Evolutionary conservation across 2,888 invertebrate genomes (phyloP).

Genomic region (Philopedon plagiatum): DNA sequence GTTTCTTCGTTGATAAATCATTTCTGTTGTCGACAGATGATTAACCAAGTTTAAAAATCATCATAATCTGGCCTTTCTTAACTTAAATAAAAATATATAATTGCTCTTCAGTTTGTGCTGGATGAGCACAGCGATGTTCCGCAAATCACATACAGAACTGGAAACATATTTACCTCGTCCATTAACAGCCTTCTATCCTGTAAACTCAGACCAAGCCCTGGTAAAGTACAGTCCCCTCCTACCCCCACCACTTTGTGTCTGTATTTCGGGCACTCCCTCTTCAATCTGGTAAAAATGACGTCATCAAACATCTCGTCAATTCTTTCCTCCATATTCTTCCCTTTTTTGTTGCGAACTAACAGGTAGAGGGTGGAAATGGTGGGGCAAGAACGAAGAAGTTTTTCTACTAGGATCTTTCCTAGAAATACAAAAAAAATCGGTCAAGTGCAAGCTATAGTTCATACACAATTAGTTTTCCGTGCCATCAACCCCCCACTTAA

Average conservation of each 20-base stretch:
- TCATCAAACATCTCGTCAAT: slow-evolving; percentile 79
- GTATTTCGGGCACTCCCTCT: slow-evolving; percentile 75
- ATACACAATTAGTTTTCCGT: no score
- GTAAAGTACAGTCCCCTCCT: slow-evolving; percentile 75
- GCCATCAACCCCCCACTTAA: no score
- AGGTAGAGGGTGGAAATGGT: slow-evolving; percentile 72
- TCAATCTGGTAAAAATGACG: slow-evolving; percentile 73
- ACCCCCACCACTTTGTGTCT: slow-evolving; percentile 72
- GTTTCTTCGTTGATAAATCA: no score
- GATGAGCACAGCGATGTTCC: no score
- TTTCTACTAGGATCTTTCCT: slow-evolving; percentile 74
- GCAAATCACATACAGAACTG: slow-evolving; percentile 53
- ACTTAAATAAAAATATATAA: no score
- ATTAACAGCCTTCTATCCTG: slow-evolving; percentile 72
- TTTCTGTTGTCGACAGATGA: no score
- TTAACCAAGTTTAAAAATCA: no score
- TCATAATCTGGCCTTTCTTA: no score
- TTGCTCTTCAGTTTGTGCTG: no score
- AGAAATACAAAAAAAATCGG: no score
- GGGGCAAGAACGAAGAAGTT: slow-evolving; percentile 73
- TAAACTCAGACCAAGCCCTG: slow-evolving; percentile 74
- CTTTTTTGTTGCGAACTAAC: slow-evolving; percentile 74
- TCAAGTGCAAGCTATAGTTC: no score
- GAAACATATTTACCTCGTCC: slow-evolving; percentile 64
- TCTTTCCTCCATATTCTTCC: slow-evolving; percentile 76